phyloP scores from a whole-genome alignment of 2,888 invertebrate genomes.

The Himalopsyche kuldschensis region DNA sequence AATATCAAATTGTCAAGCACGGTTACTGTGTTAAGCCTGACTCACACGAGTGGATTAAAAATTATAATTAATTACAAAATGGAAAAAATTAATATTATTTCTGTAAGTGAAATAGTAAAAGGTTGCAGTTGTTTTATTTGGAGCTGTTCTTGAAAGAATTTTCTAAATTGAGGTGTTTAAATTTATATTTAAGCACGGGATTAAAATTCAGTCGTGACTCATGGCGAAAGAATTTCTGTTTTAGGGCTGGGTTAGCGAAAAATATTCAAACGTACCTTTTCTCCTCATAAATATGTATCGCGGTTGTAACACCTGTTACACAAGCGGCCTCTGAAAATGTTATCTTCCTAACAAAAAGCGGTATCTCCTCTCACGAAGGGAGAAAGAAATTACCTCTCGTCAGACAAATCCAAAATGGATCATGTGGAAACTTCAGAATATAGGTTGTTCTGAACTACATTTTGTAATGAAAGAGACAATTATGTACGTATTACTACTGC shows the following conservation, averaged over 20 bases:
- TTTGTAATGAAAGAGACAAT: background rate
- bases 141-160: background rate
- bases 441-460: background rate
- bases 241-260: background rate
- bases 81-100: too few relatives aligned
- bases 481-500: too few relatives aligned
- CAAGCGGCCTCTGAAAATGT: slow-evolving; percentile 10
- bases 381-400: background rate
- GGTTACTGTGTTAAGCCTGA: too few relatives aligned
- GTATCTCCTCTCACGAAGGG: background rate
- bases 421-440: background rate
- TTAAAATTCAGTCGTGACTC: background rate
- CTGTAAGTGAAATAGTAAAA: too few relatives aligned
- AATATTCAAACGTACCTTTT: background rate
- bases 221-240: background rate
- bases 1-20: too few relatives aligned
- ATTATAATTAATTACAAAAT: too few relatives aligned
- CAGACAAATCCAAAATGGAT: background rate
- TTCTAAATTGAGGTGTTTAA: background rate
- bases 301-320: slow-evolving; percentile 24
- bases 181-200: background rate
- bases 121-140: too few relatives aligned
- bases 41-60: too few relatives aligned
- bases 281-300: slow-evolving; percentile 24
- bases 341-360: slow-evolving; percentile 10